These are phyloP conservation scores for Acleris holmiana DNA, from an alignment of 2,888 invertebrate species.

Conservation along the genomic window DNA sequence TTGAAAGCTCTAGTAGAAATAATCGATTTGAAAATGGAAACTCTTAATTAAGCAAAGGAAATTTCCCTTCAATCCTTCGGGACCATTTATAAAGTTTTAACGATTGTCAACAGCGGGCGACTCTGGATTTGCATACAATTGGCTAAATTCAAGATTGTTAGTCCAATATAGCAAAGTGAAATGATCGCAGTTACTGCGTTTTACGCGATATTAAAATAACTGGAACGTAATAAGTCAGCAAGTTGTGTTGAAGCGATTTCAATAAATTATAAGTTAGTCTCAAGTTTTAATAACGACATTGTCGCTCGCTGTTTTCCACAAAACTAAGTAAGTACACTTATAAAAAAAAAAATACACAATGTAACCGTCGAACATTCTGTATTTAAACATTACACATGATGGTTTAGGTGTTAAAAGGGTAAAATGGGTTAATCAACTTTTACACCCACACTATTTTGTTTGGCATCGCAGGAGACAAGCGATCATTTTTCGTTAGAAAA, in stretches of 20 bases:
- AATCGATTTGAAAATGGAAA: slow-evolving; percentile 52
- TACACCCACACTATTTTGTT: no score
- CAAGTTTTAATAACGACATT: no score
- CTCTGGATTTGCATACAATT: slow-evolving; percentile 38
- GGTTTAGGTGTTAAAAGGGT: no score
- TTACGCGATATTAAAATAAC: not conserved
- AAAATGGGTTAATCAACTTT: no score
- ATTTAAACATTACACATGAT: no score
- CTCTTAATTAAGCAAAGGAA: slow-evolving; percentile 74
- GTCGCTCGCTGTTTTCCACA: no score
- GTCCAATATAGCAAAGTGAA: slow-evolving; percentile 21
- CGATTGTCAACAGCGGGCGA: slow-evolving; percentile 59
- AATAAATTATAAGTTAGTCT: not conserved
- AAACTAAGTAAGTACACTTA: no score
- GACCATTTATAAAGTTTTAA: slow-evolving; percentile 72
- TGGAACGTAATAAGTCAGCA: not conserved
- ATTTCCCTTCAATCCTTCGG: slow-evolving; percentile 60
- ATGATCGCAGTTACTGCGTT: slow-evolving; percentile 13
- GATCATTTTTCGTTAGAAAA: no score
- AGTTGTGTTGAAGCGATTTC: not conserved
- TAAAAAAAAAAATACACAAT: no score
- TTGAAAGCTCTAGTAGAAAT: slow-evolving; percentile 50
- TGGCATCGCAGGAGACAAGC: no score
- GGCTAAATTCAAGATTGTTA: slow-evolving; percentile 11
- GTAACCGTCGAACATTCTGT: no score